Percentiles rank a stretch among this genome's conserved stretches.
Conservation (phyloP, 2,888 invertebrate species). For the Callimorpha dominula region DNA sequence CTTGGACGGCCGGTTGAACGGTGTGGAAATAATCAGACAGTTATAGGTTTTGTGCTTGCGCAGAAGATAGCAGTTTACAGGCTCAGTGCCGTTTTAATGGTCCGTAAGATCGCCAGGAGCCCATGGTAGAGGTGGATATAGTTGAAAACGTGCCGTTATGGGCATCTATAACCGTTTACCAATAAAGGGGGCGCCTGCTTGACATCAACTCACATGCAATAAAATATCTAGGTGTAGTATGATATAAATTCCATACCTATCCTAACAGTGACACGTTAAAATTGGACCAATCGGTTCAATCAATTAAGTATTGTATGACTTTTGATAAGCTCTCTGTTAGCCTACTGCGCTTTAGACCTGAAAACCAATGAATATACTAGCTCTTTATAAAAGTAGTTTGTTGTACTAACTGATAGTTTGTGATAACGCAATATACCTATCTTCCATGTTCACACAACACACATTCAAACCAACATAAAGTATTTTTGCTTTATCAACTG, state of each 20-base stretch:
- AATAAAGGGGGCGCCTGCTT: neutral
- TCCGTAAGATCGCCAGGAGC: neutral
- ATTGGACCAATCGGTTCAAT: neutral
- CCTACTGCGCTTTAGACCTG: neutral
- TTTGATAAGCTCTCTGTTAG: no score
- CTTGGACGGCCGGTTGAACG: no score
- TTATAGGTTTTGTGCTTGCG: neutral
- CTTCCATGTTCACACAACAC: no score
- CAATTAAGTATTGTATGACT: neutral
- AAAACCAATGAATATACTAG: neutral
- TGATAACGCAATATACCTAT: no score
- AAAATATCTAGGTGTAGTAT: neutral
- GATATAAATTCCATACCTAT: neutral
- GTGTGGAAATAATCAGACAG: slow-evolving; percentile 21
- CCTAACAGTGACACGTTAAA: neutral
- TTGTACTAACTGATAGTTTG: no score
- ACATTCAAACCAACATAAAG: no score
- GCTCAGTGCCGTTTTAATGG: neutral
- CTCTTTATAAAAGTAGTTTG: no score
- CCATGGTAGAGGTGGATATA: neutral
- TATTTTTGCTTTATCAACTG: no score
- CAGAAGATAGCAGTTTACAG: neutral
- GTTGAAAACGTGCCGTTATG: neutral
- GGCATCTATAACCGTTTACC: neutral
- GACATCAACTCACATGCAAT: neutral